Evolutionary conservation across 2,888 invertebrate species (phyloP), one percentile per base, ranked within the genome.

Genomic region (Nymphalis urticae): DNA sequence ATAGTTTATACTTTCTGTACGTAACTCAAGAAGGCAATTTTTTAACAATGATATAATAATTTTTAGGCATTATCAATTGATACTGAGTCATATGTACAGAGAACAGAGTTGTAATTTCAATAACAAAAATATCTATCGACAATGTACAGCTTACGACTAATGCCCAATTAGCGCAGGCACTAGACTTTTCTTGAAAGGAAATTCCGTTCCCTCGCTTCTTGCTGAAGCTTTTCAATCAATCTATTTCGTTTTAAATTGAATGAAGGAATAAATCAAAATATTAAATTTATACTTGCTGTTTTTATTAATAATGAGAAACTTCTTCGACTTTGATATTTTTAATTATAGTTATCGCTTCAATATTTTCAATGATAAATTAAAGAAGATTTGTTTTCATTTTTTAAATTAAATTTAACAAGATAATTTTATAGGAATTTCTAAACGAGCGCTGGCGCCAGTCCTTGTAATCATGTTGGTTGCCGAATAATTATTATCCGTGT

Each of bases 81-180:
- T 53, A 27, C 21, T 53, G 24, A 16, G 24, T 53, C 53, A 16
- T 53, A 24, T 24, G 24, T 13, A 13, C 6, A 24, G 24, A 53
- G 16, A 9, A 53, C 13, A 53, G 24, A 53, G 53, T 53, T 24
- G 21, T 24, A 6, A 21, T 53, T 53, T 24, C 53, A 13, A 24
- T 24, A 24, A 53, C 53, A 56, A 36, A 32, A 56, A 56, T 32
- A 16, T 17, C 13, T 24, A 17, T 56, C 9, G 56, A 9, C 32
- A 77, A 17, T 48, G 48, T 48, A 62, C 32, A 42, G 32, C 21
- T 66, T 54, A 42, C 24, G 32, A 66, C 75, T 77, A 77, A 78
- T 76, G 80, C 79, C 83, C 87, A 88, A 88, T 87, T 87, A 88
- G 87, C 68, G 86, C 70, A 80, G 82, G 83, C 80, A 82, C 82